Percentiles rank a stretch among this genome's conserved stretches.
These are phyloP conservation scores for Phortica magna DNA, from an alignment of 2,888 invertebrate species.

Conservation along the genomic window DNA sequence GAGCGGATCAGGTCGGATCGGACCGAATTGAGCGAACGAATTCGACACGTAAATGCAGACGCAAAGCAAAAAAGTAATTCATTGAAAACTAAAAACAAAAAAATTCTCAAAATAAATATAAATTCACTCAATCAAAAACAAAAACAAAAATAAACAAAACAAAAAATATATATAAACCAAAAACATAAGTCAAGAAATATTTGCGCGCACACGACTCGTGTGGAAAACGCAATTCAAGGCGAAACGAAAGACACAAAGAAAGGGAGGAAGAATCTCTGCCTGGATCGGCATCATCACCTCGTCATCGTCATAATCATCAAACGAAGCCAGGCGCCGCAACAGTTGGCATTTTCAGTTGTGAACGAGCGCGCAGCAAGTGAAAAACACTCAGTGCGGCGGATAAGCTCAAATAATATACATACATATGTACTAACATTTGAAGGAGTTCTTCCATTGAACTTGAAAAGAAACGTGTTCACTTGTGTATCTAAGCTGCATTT, in stretches of 20 bases:
- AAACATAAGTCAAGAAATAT: constrained; percentile 17
- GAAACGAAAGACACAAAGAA: constrained; percentile 5
- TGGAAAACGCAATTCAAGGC: constrained; percentile 8
- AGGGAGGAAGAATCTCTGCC: background rate
- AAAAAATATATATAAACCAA: constrained; percentile 36
- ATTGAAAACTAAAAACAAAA: constrained; percentile 4
- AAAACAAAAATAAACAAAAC: constrained; percentile 5
- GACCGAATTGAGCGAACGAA: constrained; percentile 28
- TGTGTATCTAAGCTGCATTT: constrained; percentile 49
- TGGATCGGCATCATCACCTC: background rate
- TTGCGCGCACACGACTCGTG: background rate
- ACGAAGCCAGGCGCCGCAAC: constrained; percentile 45
- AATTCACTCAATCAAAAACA: constrained; percentile 5
- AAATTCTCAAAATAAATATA: constrained; percentile 14
- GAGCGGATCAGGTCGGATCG: constrained; percentile 42
- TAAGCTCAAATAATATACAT: no score
- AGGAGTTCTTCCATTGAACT: background rate
- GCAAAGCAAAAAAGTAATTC: constrained; percentile 8
- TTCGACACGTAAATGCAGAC: background rate
- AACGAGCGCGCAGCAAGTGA: constrained; percentile 37
- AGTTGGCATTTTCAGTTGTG: constrained; percentile 42
- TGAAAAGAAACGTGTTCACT: constrained; percentile 33
- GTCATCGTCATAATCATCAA: constrained; percentile 8
- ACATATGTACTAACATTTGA: no score
- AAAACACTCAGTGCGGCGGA: constrained; percentile 28